Conservation (phyloP, 2,888 invertebrate species). For the Nymphalis polychloros region DNA sequence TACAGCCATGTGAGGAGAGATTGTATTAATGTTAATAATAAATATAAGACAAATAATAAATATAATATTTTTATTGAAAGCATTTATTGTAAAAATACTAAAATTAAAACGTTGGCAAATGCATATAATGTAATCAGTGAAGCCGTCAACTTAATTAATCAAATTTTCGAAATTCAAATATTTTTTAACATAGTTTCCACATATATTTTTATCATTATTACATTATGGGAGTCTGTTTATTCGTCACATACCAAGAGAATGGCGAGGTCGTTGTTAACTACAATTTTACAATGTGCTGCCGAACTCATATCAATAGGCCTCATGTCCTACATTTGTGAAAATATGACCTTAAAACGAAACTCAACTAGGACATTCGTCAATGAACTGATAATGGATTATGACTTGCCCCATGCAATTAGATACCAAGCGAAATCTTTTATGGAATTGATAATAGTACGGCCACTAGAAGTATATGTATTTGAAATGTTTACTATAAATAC, state of each 20-base stretch:
- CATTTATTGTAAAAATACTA: slow-evolving; percentile 14
- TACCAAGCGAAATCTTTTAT: slow-evolving; percentile 66
- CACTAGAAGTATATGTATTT: slow-evolving; percentile 46
- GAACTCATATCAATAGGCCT: slow-evolving; percentile 41
- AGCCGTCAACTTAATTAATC: slow-evolving; percentile 52
- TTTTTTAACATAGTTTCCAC: slow-evolving; percentile 46
- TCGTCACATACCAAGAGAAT: slow-evolving; percentile 12
- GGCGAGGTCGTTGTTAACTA: slow-evolving; percentile 10
- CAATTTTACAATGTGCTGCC: slow-evolving; percentile 50
- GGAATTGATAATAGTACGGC: slow-evolving; percentile 62
- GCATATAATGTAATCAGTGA: slow-evolving; percentile 41
- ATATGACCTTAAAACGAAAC: slow-evolving; percentile 50
- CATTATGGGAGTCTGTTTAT: slow-evolving; percentile 42
- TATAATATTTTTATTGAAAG: neutral
- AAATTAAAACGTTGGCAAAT: slow-evolving; percentile 44
- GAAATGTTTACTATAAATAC: slow-evolving; percentile 67
- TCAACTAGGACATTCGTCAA: slow-evolving; percentile 56
- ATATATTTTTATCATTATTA: slow-evolving; percentile 34
- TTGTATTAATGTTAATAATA: neutral
- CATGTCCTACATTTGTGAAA: slow-evolving; percentile 49
- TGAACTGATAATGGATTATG: slow-evolving; percentile 64
- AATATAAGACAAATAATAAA: neutral
- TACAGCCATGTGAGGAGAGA: slow-evolving; percentile 20
- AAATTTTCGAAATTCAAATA: slow-evolving; percentile 61
- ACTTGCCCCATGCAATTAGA: slow-evolving; percentile 55